phyloP scores from a whole-genome alignment of 2,113 vertebrate species.

The Phaetusa simplex region DNA sequence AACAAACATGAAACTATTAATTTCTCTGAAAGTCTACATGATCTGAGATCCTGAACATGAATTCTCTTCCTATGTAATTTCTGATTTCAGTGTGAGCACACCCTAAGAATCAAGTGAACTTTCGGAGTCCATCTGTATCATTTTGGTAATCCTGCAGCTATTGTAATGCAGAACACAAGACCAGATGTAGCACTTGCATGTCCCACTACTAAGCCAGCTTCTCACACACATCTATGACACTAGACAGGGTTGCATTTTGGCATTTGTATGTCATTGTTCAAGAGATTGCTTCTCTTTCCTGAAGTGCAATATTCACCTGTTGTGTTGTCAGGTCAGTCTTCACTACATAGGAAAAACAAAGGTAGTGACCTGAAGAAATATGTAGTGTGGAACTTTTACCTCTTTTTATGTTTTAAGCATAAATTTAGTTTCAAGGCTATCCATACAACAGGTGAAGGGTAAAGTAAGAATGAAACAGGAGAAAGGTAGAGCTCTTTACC shows the following conservation, averaged over 20 bases:
- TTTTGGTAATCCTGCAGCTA: not conserved
- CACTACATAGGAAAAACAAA: not conserved
- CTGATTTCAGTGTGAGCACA: not conserved
- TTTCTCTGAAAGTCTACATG: not conserved
- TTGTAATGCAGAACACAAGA: not conserved
- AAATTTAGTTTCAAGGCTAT: not conserved
- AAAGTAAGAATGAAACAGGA: not conserved
- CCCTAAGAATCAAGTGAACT: not conserved
- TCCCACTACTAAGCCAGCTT: not conserved
- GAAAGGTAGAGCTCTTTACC: not conserved
- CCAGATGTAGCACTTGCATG: not conserved
- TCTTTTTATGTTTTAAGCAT: not conserved
- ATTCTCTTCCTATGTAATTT: not conserved
- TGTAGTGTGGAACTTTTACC: fast-evolving
- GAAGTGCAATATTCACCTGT: not conserved
- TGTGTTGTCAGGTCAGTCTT: not conserved
- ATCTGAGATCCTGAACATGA: not conserved
- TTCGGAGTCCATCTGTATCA: fast-evolving
- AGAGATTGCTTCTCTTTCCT: not conserved
- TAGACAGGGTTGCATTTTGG: not conserved
- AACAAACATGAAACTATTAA: too few species aligned
- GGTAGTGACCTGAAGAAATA: not conserved
- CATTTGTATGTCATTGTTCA: not conserved
- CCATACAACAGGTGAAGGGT: fast-evolving
- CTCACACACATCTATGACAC: fast-evolving